These are phyloP conservation scores for Diogma glabrata DNA, from an alignment of 2,888 invertebrate genomes.

Conservation along the genomic window DNA sequence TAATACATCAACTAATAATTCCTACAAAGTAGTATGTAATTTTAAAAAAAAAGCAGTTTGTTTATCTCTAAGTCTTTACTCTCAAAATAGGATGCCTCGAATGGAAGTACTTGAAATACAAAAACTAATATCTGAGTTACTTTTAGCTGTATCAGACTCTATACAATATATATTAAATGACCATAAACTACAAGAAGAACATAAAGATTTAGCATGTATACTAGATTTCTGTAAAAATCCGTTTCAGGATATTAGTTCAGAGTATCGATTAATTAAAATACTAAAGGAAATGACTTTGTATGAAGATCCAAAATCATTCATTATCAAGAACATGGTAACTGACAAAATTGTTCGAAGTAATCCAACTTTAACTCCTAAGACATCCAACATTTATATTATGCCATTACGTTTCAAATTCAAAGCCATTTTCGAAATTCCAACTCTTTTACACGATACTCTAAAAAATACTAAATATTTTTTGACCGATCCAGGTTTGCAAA, in stretches of 20 bases:
- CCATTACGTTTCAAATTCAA: constrained; percentile 15
- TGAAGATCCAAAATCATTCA: constrained; percentile 9
- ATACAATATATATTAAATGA: background rate
- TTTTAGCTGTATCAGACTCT: constrained; percentile 6
- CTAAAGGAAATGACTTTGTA: constrained; percentile 13
- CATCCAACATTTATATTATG: constrained; percentile 13
- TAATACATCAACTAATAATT: background rate
- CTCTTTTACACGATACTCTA: constrained; percentile 6
- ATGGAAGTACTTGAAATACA: constrained; percentile 13
- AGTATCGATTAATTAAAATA: constrained; percentile 14
- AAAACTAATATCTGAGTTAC: constrained; percentile 11
- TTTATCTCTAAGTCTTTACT: constrained; percentile 10
- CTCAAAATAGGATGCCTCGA: constrained; percentile 12
- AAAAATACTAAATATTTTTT: background rate
- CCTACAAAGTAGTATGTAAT: background rate
- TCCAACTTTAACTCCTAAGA: constrained; percentile 10
- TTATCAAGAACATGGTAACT: constrained; percentile 9
- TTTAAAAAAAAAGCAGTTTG: constrained; percentile 10
- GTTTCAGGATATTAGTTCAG: constrained; percentile 14
- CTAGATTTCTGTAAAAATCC: constrained; percentile 13
- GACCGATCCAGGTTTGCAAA: background rate
- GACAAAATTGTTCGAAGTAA: constrained; percentile 8
- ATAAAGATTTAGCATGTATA: background rate
- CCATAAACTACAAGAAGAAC: background rate
- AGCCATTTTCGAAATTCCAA: constrained; percentile 15